These are phyloP conservation scores for Epinephelus cyanopodus DNA, from an alignment of 2,113 vertebrate genomes.

Conservation along the genomic window DNA sequence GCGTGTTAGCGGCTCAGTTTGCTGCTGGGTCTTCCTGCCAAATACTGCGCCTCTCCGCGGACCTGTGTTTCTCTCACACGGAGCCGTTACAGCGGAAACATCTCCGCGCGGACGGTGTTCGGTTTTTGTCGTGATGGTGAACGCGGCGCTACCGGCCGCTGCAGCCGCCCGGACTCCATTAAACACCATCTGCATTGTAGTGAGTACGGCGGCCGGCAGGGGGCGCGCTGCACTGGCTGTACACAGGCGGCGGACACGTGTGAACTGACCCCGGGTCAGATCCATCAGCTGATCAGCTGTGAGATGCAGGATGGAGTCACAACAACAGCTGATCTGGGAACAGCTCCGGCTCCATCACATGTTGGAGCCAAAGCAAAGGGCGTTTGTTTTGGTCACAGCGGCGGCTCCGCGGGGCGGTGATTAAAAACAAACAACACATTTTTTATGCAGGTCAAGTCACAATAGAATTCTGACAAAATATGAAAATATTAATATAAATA, in stretches of 20 bases:
- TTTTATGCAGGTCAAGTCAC: no score
- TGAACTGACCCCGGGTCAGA: slow-evolving; percentile 46
- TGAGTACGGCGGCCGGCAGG: slow-evolving; percentile 23
- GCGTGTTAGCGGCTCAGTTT: neutral
- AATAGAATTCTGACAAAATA: no score
- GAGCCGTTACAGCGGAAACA: neutral
- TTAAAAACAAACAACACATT: neutral
- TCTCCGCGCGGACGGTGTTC: no score
- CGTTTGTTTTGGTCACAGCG: rapidly evolving
- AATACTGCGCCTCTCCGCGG: slow-evolving; percentile 71
- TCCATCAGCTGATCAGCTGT: rapidly evolving
- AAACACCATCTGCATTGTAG: slow-evolving; percentile 49
- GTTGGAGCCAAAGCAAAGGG: neutral
- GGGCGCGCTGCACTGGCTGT: neutral
- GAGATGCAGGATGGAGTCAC: rapidly evolving
- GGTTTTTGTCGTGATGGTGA: rapidly evolving
- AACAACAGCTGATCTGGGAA: slow-evolving; percentile 31
- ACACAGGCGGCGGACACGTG: neutral
- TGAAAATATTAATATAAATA: no score
- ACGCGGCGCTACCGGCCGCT: rapidly evolving
- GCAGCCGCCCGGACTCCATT: neutral
- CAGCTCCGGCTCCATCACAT: neutral
- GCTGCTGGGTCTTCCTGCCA: slow-evolving; percentile 79
- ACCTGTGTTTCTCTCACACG: slow-evolving; percentile 4
- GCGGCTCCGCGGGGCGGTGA: slow-evolving; percentile 6